Conservation (phyloP, 1,140 invertebrate species). For the Sarcophaga bullata region DNA sequence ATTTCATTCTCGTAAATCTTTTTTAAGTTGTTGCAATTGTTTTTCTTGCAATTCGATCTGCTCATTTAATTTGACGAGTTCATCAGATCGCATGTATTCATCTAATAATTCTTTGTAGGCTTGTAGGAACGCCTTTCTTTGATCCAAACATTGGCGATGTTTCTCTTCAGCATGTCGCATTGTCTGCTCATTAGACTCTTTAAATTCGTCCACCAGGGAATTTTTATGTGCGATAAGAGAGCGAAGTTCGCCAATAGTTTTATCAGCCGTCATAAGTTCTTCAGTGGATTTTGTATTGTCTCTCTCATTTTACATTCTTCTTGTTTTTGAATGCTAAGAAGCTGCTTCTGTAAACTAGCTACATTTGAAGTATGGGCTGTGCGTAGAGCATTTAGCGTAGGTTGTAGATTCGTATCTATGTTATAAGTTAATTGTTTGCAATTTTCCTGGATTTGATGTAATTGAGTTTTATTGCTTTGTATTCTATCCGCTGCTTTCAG, state of each 20-base stretch:
- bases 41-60: neutral
- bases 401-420: constrained; percentile 40
- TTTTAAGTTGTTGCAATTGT: constrained; percentile 2
- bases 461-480: constrained; percentile 32
- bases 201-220: neutral
- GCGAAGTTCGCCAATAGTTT: constrained; percentile 2
- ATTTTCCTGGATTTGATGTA: constrained; percentile 45
- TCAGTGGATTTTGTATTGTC: constrained; percentile 11
- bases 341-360: constrained; percentile 37
- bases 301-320: neutral
- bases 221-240: constrained; percentile 2
- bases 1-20: constrained; percentile 8
- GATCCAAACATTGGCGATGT: constrained; percentile 45
- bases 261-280: neutral
- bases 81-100: neutral
- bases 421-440: constrained; percentile 19
- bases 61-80: neutral
- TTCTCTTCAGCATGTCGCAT: constrained; percentile 46
- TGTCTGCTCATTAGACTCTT: constrained; percentile 44
- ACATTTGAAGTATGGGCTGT: constrained; percentile 33
- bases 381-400: constrained; percentile 1
- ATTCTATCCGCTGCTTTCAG: constrained; percentile 17
- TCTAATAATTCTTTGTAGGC: constrained; percentile 44
- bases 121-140: constrained; percentile 39
- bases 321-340: neutral